These are phyloP conservation scores for Coelopa pilipes DNA, from an alignment of 2,888 invertebrate genomes.

Conservation along the genomic window DNA sequence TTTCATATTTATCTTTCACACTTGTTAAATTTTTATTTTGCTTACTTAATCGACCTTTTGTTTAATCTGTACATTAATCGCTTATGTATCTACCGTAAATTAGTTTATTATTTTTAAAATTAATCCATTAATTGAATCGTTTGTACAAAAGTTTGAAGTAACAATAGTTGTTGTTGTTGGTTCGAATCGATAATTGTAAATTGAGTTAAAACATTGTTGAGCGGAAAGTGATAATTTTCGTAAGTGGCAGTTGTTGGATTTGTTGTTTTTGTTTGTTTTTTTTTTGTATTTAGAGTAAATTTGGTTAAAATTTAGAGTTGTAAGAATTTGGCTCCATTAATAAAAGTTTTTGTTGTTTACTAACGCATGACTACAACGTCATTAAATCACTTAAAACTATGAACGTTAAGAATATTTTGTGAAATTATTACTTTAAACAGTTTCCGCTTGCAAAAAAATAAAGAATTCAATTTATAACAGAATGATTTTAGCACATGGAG, in stretches of 20 bases:
- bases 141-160: conserved; percentile 34
- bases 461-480: conserved; percentile 37
- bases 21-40: conserved; percentile 38
- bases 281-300: conserved; percentile 22
- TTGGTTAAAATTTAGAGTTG: neutral
- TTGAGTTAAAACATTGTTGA: conserved; percentile 13
- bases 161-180: conserved; percentile 36
- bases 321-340: conserved; percentile 24
- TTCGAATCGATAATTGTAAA: conserved; percentile 28
- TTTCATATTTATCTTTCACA: conserved; percentile 40
- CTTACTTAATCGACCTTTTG: conserved; percentile 34
- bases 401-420: conserved; percentile 3
- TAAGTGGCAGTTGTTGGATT: conserved; percentile 28
- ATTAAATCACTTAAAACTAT: conserved; percentile 49
- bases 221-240: neutral
- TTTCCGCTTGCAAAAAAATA: too few species aligned
- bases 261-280: conserved; percentile 33
- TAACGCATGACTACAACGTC: conserved; percentile 62
- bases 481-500: conserved; percentile 63
- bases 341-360: neutral
- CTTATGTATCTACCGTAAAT: conserved; percentile 6
- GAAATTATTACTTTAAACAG: neutral
- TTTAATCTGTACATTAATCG: conserved; percentile 39
- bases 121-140: neutral
- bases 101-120: conserved; percentile 8